A percentile compares a stretch with the other conserved stretches of the same genome.
Evolutionary conservation across 2,888 invertebrate genomes (phyloP).

Genomic region (Lydus trimaculatus): DNA sequence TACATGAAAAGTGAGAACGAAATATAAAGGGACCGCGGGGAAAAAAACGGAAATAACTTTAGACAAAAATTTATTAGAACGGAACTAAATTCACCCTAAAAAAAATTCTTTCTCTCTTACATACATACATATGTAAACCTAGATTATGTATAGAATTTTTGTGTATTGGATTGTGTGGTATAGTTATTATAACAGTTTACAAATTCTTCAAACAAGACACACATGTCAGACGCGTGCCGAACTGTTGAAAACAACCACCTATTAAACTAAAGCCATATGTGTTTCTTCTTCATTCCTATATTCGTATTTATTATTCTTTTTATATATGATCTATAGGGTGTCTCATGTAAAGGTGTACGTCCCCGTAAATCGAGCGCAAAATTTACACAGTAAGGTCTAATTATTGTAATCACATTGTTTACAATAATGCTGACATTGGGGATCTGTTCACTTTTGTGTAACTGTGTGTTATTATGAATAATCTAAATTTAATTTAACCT

Average conservation of each 20-base stretch:
- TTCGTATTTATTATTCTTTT: background rate
- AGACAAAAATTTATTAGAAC: background rate
- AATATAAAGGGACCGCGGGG: no score
- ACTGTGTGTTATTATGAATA: no score
- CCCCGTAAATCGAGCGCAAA: no score
- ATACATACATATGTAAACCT: no score
- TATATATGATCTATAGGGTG: conserved; percentile 4
- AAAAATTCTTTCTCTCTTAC: background rate
- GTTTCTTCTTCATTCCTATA: conserved; percentile 1
- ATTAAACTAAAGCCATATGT: conserved; percentile 21
- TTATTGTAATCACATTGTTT: no score
- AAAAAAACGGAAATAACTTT: conserved; percentile 2
- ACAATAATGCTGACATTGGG: no score
- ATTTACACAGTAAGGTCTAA: no score
- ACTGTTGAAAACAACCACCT: conserved; percentile 19
- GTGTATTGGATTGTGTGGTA: background rate
- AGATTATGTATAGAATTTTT: background rate
- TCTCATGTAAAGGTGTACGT: no score
- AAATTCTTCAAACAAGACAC: conserved; percentile 21
- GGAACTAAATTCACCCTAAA: background rate
- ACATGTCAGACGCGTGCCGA: conserved; percentile 29
- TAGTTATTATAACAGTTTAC: conserved; percentile 18
- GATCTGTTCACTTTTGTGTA: no score
- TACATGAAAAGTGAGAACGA: no score
- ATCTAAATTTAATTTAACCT: no score